Evolutionary conservation across 2,888 invertebrate species (phyloP).

Genomic region (Mesorhabditis spiculigera): DNA sequence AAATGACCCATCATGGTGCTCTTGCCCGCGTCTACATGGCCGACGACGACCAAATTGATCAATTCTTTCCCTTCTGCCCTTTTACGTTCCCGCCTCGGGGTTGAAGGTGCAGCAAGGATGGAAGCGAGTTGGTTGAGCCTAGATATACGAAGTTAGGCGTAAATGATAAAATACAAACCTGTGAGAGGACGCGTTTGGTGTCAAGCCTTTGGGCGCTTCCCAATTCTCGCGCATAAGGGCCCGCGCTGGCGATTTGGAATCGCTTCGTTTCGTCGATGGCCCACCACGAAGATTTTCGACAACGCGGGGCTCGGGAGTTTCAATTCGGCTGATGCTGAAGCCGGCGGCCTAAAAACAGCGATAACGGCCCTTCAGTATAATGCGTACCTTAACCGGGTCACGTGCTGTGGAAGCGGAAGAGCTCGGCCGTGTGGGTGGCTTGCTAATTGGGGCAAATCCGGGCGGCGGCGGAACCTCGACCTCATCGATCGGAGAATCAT

Average conservation of each 20-base stretch:
- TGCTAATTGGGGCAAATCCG: not conserved
- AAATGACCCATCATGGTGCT: slow-evolving; percentile 94
- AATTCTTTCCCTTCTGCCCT: slow-evolving; percentile 27
- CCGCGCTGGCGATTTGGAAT: slow-evolving; percentile 27
- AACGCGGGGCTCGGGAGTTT: slow-evolving; percentile 14
- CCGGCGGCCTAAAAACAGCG: not conserved
- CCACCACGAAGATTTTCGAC: slow-evolving; percentile 18
- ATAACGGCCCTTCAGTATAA: not conserved
- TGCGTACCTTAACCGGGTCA: not conserved
- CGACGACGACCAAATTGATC: slow-evolving; percentile 63
- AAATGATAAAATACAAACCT: not conserved
- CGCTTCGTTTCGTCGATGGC: slow-evolving; percentile 17
- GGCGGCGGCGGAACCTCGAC: not conserved
- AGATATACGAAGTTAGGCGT: slow-evolving; percentile 8
- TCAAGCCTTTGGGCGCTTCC: not conserved
- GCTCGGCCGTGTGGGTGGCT: not conserved
- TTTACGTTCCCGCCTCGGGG: slow-evolving; percentile 24
- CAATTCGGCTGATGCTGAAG: not conserved
- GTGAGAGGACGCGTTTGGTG: slow-evolving; percentile 9
- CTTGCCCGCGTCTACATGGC: slow-evolving; percentile 94
- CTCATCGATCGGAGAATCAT: not conserved
- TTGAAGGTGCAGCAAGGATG: slow-evolving; percentile 26
- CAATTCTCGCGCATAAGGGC: not conserved
- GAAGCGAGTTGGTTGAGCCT: slow-evolving; percentile 33
- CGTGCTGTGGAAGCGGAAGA: not conserved